These are phyloP conservation scores for Dissostichus mawsoni DNA, from an alignment of 2,113 vertebrate species.

Conservation along the genomic window DNA sequence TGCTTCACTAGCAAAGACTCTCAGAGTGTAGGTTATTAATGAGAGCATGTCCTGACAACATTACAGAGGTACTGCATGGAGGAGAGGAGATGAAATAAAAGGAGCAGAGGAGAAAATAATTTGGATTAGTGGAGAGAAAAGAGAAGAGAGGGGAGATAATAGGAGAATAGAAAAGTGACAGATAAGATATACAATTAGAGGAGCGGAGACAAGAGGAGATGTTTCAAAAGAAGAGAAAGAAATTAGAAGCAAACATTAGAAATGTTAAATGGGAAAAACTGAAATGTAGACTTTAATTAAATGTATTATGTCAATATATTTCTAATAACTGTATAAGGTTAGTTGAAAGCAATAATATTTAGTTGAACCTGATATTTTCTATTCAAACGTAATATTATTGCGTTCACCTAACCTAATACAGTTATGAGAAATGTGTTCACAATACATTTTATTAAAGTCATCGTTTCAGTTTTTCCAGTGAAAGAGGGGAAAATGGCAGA, in stretches of 20 bases:
- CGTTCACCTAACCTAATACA: no score
- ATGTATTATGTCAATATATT: no score
- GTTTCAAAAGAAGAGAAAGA: no score
- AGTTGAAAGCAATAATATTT: no score
- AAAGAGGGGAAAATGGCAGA: background rate
- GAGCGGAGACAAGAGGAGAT: background rate
- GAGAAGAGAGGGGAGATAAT: background rate
- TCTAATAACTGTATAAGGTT: no score
- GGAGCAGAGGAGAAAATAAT: background rate
- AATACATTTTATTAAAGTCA: no score
- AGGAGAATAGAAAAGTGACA: background rate
- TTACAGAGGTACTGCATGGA: constrained; percentile 69
- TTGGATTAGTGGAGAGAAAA: background rate
- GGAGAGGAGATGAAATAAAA: background rate
- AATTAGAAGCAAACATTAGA: background rate
- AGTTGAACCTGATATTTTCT: no score
- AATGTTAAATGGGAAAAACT: background rate
- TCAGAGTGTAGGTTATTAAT: constrained; percentile 79
- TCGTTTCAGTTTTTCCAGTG: no score
- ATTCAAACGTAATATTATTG: no score
- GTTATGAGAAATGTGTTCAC: no score
- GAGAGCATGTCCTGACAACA: constrained; percentile 77
- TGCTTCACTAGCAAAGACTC: constrained; percentile 71
- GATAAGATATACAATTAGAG: background rate
- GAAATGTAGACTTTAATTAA: no score